Base-by-base conservation (phyloP, 2,113 vertebrate genomes). In the Etheostoma cragini region DNA sequence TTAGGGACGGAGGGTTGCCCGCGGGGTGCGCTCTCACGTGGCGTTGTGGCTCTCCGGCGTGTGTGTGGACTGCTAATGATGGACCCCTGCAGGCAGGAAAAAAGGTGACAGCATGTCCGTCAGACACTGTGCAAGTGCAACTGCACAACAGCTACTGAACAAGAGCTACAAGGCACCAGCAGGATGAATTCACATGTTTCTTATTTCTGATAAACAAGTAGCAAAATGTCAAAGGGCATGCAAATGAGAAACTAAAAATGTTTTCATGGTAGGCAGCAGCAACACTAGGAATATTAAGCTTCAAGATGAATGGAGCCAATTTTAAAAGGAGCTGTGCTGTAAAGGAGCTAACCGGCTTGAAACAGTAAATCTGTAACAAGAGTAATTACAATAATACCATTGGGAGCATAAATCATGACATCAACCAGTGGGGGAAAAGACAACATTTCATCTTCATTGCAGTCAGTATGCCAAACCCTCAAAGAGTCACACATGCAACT, bases 21-120 rank as follows among this genome's bases (percentile, higher is more conserved):
- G 92, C 95, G 97, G 91, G 96, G 93, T 61, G 96, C 93, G 88
- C 96, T 96, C 87, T 98, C 97, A 73, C 94, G 96, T 88, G 96
- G 96, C 77, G 97, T 95, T 90, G 96, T 91, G 88, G 96, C 95
- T 97, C 97, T 97, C 93, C 96, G 96, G 91, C 95, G 96, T 86
- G 95, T 96, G 94, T 98, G 97, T 86, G 97, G 97, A 87, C 97
- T 97, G 97, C 96, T 99, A 99, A 98, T 99, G 98, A 97, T 98
- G 97, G 97, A 98, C 94, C 96, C 98, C 98, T 99, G 97, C 91
- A 96, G 96, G 81, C 58, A 64, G 82, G 87, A 79, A 77, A 79
- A 66, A 73, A 89, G 72, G 88, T 62, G 85, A 91, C 82, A 85
- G 78, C 84, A 75, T 11, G 50, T 66, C 66, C n/a, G 58, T 93